Conservation (phyloP, 2,113 vertebrate species). For the Sminthopsis crassicaudata region DNA sequence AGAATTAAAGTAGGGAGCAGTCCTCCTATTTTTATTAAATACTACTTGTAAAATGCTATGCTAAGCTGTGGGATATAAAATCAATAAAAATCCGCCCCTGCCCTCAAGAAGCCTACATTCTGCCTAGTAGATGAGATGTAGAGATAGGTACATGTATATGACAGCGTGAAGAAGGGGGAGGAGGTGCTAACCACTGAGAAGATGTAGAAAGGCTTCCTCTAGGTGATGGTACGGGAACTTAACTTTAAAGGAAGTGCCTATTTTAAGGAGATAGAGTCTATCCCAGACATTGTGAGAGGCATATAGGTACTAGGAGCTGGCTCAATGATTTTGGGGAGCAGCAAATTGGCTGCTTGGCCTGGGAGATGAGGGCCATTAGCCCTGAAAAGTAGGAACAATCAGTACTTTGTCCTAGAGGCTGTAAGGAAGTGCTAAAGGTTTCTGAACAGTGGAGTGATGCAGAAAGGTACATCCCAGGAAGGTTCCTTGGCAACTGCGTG, state of each 20-base stretch:
- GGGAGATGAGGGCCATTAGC: neutral
- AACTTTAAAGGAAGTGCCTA: neutral
- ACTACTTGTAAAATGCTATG: neutral
- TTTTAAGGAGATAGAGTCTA: neutral
- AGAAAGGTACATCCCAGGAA: neutral
- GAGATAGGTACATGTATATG: neutral
- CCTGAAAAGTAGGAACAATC: neutral
- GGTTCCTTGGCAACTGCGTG: neutral
- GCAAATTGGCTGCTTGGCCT: neutral
- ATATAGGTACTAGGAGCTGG: neutral
- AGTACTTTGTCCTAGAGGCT: neutral
- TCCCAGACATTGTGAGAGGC: neutral
- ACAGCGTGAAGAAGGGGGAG: neutral
- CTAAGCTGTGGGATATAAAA: neutral
- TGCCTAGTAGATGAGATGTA: neutral
- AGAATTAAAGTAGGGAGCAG: neutral
- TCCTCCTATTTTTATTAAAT: neutral
- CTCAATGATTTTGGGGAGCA: neutral
- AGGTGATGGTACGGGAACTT: neutral
- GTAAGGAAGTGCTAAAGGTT: neutral
- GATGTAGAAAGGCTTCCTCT: neutral
- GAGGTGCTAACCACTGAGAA: neutral
- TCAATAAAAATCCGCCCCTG: neutral
- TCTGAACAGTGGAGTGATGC: neutral
- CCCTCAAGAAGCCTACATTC: neutral